Evolutionary conservation across 1,140 invertebrate genomes (phyloP).

Genomic region (Drosophila subpulchrella): DNA sequence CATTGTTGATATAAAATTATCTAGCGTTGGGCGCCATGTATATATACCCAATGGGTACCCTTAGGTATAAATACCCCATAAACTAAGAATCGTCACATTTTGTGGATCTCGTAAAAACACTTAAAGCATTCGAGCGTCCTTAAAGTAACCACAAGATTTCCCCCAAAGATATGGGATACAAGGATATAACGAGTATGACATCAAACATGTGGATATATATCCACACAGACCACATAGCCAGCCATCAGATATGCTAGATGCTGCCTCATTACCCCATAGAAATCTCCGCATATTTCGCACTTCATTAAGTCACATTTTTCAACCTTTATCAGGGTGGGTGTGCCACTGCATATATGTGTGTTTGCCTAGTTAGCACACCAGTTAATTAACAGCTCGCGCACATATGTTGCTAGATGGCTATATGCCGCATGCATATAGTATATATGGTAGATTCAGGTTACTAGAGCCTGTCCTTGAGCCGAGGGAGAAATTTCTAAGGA

Average conservation of each 20-base stretch:
- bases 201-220: slow-evolving; percentile 11
- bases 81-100: no score
- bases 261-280: slow-evolving; percentile 71
- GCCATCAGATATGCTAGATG: slow-evolving; percentile 48
- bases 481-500: slow-evolving; percentile 52
- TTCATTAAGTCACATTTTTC: slow-evolving; percentile 78
- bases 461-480: slow-evolving; percentile 68
- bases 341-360: slow-evolving; percentile 16
- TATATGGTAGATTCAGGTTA: slow-evolving; percentile 58
- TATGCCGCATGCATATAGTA: slow-evolving; percentile 1
- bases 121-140: slow-evolving; percentile 5
- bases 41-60: no score
- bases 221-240: slow-evolving; percentile 12
- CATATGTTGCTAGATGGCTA: slow-evolving; percentile 22
- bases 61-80: no score
- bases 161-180: background rate
- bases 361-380: slow-evolving; percentile 66
- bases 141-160: slow-evolving; percentile 26
- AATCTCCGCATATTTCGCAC: slow-evolving; percentile 72
- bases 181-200: slow-evolving; percentile 21
- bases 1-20: background rate
- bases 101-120: no score
- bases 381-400: slow-evolving; percentile 63
- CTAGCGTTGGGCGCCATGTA: background rate
- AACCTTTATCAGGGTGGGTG: slow-evolving; percentile 35